These are phyloP conservation scores for Macquaria australasica DNA, from an alignment of 2,113 vertebrate genomes.

Conservation along the genomic window DNA sequence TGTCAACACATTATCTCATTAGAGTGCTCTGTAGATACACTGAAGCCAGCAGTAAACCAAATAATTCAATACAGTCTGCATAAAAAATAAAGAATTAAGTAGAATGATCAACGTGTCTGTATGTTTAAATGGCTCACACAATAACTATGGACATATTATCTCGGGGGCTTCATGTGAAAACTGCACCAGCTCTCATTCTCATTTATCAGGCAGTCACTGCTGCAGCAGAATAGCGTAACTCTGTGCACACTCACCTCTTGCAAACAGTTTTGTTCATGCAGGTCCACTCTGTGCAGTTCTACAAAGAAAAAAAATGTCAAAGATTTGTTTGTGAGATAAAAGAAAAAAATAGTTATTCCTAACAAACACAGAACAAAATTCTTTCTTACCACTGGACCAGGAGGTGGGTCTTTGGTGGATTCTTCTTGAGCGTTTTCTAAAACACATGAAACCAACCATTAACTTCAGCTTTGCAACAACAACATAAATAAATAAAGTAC, in stretches of 20 bases:
- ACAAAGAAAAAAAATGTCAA: constrained; percentile 14
- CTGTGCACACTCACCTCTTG: constrained; percentile 77
- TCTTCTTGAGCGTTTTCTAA: constrained; percentile 57
- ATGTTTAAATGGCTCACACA: not conserved
- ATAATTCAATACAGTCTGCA: not conserved
- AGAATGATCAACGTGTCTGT: not conserved
- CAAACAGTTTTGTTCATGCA: constrained; percentile 70
- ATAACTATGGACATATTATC: not conserved
- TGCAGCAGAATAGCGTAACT: not conserved
- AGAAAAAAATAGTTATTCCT: not conserved
- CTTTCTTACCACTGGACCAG: constrained; percentile 73
- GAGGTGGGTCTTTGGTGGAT: constrained; percentile 37
- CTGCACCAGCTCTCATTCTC: not conserved
- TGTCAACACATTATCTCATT: not conserved
- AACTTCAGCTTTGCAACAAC: not conserved
- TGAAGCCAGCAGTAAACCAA: not conserved
- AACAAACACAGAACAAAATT: not conserved
- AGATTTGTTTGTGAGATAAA: not conserved
- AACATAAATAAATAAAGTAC: not conserved
- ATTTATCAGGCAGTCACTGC: not conserved
- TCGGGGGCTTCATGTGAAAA: not conserved
- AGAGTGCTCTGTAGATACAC: not conserved
- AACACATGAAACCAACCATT: constrained; percentile 4
- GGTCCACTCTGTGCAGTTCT: constrained; percentile 83
- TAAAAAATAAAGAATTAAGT: not conserved